Evolutionary conservation across 2,888 invertebrate species (phyloP), one percentile per base, ranked within the genome.

Genomic region (Ornithoptera priamus): DNA sequence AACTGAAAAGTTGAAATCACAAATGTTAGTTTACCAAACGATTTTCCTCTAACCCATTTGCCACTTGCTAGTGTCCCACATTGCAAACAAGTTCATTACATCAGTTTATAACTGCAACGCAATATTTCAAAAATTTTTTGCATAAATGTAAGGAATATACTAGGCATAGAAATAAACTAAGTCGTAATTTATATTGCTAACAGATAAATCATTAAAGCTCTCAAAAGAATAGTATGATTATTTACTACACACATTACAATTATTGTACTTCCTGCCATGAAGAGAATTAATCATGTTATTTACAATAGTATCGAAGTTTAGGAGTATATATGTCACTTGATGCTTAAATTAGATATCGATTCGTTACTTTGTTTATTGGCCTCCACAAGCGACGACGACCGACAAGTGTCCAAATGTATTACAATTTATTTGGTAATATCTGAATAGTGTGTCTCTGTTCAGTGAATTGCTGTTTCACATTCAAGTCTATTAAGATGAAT

Each of bases 391-490:
- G n/a, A 64, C 65, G n/a, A 7, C n/a, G 57, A 15, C 36, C 30
- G 8, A 53, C 39, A 58, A 30, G 39, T 65, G 58, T 65, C 39
- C 65, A 58, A 39, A 57, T 39, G n/a, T 65, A 39, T 57, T 39
- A 58, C 42, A 58, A 39, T 65, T 58, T 57, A 42, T 65, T n/a
- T 22, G n/a, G 57, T 57, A 65, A 57, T 57, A 57, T 57, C 39
- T 57, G 65, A 65, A 65, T 39, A 65, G 20, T 39, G 36, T 39
- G 39, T 39, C n/a, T 30, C 56, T 64, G 64, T 64, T 64, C 64
- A 30, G n/a, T n/a, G 36, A 18, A n/a, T 10, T 64, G 56, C 12
- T 64, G 56, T 64, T 61, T 61, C 42, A 61, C 42, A 20, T 61
- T 20, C 20, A 61, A 42, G 61, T 42, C 42, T 20, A 42, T 42